A percentile compares a stretch with the other conserved stretches of the same genome.
Evolutionary conservation across 2,888 invertebrate species (phyloP).

Genomic region (Seira sanloemensis): DNA sequence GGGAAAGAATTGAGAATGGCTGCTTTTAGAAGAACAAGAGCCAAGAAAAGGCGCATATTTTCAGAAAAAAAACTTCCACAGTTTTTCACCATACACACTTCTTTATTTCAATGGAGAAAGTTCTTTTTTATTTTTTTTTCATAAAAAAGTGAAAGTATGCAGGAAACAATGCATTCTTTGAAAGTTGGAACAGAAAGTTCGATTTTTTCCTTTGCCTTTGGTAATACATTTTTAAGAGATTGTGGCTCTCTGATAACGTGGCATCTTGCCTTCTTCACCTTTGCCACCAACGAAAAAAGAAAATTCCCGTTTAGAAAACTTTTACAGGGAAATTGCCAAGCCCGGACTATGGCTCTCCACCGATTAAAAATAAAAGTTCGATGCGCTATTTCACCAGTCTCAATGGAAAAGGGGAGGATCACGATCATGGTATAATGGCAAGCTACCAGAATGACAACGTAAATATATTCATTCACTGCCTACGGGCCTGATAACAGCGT

Average conservation of each 20-base stretch:
- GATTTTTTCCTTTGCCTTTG: neutral
- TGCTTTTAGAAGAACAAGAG: neutral
- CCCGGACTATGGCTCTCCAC: neutral
- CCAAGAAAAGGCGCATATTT: neutral
- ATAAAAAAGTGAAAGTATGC: neutral
- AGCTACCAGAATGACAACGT: constrained; percentile 50
- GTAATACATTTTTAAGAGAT: neutral
- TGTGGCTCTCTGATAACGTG: neutral
- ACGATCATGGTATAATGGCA: constrained; percentile 28
- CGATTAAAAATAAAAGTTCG: neutral
- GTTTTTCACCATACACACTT: neutral
- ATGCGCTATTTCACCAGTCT: neutral
- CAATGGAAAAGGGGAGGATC: constrained; percentile 13
- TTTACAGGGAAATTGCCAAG: neutral
- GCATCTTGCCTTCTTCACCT: neutral
- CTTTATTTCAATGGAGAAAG: neutral
- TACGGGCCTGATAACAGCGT: constrained; percentile 13
- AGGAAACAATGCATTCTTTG: neutral
- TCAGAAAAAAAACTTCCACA: too few species aligned
- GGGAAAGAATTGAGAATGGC: neutral
- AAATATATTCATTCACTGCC: constrained; percentile 24
- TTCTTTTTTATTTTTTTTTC: neutral
- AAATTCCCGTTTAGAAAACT: too few species aligned
- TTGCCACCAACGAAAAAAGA: neutral
- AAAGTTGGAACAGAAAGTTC: neutral